These are phyloP conservation scores for Lophura nycthemera DNA, from an alignment of 2,113 vertebrate genomes.

Conservation along the genomic window DNA sequence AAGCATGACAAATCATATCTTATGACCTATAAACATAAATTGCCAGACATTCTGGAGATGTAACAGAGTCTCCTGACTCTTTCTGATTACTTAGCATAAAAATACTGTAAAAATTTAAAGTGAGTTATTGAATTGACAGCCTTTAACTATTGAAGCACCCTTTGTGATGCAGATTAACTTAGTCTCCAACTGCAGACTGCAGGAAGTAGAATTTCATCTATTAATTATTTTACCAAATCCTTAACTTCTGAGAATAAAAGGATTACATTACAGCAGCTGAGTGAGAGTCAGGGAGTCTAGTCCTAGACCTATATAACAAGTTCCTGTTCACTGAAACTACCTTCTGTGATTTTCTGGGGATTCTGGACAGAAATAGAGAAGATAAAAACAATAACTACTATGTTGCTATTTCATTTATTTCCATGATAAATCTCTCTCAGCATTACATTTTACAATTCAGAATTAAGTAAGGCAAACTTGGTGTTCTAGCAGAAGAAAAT, in stretches of 20 bases:
- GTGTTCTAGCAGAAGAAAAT: not conserved
- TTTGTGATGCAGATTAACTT: not conserved
- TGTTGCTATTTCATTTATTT: not conserved
- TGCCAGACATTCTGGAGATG: not conserved
- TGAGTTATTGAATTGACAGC: not conserved
- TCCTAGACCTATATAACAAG: not conserved
- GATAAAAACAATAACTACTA: not conserved
- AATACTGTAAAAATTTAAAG: not conserved
- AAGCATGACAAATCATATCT: slow-evolving; percentile 10
- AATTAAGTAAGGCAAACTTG: not conserved
- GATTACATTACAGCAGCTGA: not conserved
- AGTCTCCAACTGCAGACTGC: not conserved
- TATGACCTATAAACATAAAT: not conserved
- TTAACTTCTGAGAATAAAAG: not conserved
- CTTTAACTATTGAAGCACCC: not conserved
- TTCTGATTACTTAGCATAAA: not conserved
- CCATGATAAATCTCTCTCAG: not conserved
- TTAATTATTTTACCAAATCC: not conserved
- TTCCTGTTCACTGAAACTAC: not conserved
- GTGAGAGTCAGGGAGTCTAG: not conserved
- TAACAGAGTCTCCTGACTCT: not conserved
- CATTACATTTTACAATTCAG: not conserved
- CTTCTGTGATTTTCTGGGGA: not conserved
- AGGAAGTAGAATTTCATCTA: not conserved
- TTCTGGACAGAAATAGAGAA: not conserved